phyloP scores from a whole-genome alignment of 2,113 vertebrate species.

The Athene cunicularia region DNA sequence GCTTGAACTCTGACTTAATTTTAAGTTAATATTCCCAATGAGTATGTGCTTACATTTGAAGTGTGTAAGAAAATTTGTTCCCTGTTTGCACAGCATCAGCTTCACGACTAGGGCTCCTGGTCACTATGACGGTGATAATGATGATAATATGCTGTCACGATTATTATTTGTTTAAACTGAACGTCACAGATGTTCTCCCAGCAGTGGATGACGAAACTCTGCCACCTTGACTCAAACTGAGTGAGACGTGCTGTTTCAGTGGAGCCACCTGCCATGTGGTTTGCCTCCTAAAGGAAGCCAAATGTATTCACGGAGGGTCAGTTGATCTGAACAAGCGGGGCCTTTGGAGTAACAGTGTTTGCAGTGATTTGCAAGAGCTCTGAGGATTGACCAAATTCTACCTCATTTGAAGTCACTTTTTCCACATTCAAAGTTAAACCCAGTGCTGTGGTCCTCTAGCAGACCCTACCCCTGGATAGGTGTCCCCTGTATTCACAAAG shows the following conservation, averaged over 20 bases:
- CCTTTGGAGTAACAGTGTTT: background rate
- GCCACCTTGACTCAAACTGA: background rate
- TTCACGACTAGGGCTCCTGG: background rate
- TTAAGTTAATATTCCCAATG: background rate
- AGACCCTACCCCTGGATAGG: background rate
- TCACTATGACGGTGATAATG: background rate
- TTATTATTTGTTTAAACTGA: background rate
- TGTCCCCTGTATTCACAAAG: background rate
- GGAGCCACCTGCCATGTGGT: background rate
- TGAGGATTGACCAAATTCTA: background rate
- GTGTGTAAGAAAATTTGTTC: background rate
- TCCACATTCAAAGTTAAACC: background rate
- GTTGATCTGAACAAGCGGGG: background rate
- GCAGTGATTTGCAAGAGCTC: background rate
- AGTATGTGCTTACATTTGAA: background rate
- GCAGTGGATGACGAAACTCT: background rate
- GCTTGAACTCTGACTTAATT: background rate
- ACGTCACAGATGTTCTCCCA: background rate
- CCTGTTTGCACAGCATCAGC: background rate
- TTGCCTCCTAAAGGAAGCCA: background rate
- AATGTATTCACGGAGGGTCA: background rate
- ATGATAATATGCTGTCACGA: background rate
- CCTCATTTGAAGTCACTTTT: background rate
- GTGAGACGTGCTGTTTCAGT: background rate
- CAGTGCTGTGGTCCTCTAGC: background rate